Evolutionary conservation across 2,888 invertebrate genomes (phyloP).

Genomic region (Balanococcus diminutus): DNA sequence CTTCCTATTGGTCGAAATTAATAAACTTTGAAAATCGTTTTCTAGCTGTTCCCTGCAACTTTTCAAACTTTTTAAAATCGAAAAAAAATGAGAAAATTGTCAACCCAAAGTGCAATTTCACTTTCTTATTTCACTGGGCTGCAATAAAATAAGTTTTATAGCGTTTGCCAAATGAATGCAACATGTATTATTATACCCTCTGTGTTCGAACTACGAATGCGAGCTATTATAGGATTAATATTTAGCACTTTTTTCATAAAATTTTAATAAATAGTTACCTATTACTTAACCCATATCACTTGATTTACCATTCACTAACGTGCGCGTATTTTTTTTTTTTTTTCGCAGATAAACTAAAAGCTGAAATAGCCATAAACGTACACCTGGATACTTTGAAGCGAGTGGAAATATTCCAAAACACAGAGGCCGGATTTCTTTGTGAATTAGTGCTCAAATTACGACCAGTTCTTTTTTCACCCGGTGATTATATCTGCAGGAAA

Average conservation of each 20-base stretch:
- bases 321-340: background rate
- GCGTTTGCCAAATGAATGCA: too few relatives aligned
- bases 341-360: constrained; percentile 86
- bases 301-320: background rate
- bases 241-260: too few relatives aligned
- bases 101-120: too few relatives aligned
- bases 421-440: constrained; percentile 97
- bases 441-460: constrained; percentile 92
- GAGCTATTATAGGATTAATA: background rate
- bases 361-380: constrained; percentile 98
- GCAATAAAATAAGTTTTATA: too few relatives aligned
- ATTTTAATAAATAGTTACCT: background rate
- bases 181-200: too few relatives aligned
- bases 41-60: too few relatives aligned
- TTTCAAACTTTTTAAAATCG: too few relatives aligned
- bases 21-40: too few relatives aligned
- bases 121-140: too few relatives aligned
- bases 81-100: too few relatives aligned
- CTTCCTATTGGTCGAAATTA: too few relatives aligned
- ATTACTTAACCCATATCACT: background rate
- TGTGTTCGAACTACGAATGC: too few relatives aligned
- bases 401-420: constrained; percentile 99
- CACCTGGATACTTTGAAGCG: constrained; percentile 96
- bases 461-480: constrained; percentile 96
- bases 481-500: constrained; percentile 98